A percentile compares a stretch with the other conserved stretches of the same genome.
phyloP scores from a whole-genome alignment of 2,888 invertebrate genomes.

The Blomia tropicalis region DNA sequence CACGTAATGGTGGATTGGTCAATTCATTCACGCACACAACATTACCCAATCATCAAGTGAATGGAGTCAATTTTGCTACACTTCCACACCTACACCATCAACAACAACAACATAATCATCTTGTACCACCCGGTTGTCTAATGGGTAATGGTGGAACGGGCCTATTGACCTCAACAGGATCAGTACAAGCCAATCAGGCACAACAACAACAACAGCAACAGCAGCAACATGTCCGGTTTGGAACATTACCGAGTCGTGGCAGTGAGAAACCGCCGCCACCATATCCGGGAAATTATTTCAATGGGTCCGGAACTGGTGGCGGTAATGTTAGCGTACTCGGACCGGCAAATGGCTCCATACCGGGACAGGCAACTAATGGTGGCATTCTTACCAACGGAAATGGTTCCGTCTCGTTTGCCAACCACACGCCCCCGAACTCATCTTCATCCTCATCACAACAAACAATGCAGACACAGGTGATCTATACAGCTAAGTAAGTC shows the following conservation, averaged over 20 bases:
- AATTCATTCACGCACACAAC: conserved; percentile 16
- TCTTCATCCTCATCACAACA: neutral
- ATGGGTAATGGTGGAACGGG: neutral
- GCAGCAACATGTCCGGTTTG: conserved; percentile 3
- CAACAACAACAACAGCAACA: neutral
- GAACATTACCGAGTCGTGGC: conserved; percentile 11
- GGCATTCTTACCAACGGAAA: neutral
- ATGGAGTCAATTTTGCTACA: neutral
- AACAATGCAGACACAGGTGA: neutral
- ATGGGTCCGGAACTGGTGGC: neutral
- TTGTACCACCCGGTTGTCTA: too few relatives aligned
- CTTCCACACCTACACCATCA: conserved; percentile 2
- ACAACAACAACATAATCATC: neutral
- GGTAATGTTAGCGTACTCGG: neutral
- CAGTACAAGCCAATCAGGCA: neutral
- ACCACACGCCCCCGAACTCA: neutral
- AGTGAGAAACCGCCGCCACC: neutral
- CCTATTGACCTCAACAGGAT: neutral
- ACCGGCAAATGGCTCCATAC: neutral
- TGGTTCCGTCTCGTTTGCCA: neutral
- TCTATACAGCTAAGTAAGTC: conserved; percentile 4
- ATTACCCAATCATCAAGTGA: neutral
- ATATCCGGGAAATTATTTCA: conserved; percentile 13
- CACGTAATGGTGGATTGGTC: conserved; percentile 10
- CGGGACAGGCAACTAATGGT: too few relatives aligned